These are phyloP conservation scores for Luscinia megarhynchos DNA, from an alignment of 2,797 vertebrate genomes.

Conservation along the genomic window DNA sequence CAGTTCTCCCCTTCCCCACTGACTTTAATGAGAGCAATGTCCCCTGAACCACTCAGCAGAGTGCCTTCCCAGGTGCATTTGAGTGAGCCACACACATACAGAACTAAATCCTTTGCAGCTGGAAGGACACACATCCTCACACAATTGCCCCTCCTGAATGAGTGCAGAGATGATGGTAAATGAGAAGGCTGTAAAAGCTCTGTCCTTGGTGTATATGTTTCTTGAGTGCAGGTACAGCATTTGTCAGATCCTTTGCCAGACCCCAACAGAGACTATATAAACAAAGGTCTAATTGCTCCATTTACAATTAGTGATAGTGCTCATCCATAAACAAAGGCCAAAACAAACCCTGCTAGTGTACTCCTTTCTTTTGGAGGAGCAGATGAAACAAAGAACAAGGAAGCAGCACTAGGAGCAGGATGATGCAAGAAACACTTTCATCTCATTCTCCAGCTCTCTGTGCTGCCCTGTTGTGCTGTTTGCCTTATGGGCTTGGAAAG, in stretches of 20 bases:
- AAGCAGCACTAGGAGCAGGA: not conserved
- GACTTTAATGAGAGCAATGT: not conserved
- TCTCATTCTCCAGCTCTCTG: not conserved
- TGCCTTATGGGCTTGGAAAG: not conserved
- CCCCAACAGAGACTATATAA: not conserved
- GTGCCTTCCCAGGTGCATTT: constrained; percentile 23
- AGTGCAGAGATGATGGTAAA: not conserved
- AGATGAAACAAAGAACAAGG: constrained; percentile 5
- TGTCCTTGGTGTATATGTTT: not conserved
- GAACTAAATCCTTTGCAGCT: constrained; percentile 46
- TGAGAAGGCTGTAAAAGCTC: constrained; percentile 35
- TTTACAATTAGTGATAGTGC: not conserved
- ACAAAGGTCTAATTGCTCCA: constrained; percentile 40
- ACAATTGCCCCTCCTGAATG: not conserved
- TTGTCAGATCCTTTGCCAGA: constrained; percentile 32
- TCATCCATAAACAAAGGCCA: constrained; percentile 21
- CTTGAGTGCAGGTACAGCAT: not conserved
- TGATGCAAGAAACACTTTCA: not conserved
- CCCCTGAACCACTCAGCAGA: not conserved
- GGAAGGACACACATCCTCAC: not conserved
- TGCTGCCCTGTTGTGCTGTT: not conserved
- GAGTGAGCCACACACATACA: not conserved
- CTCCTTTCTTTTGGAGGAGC: not conserved
- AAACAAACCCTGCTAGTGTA: not conserved
- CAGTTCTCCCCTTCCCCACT: not conserved